Percentiles rank a stretch among this genome's conserved stretches.
phyloP scores from a whole-genome alignment of 2,113 vertebrate genomes.

The Nothocercus julius region DNA sequence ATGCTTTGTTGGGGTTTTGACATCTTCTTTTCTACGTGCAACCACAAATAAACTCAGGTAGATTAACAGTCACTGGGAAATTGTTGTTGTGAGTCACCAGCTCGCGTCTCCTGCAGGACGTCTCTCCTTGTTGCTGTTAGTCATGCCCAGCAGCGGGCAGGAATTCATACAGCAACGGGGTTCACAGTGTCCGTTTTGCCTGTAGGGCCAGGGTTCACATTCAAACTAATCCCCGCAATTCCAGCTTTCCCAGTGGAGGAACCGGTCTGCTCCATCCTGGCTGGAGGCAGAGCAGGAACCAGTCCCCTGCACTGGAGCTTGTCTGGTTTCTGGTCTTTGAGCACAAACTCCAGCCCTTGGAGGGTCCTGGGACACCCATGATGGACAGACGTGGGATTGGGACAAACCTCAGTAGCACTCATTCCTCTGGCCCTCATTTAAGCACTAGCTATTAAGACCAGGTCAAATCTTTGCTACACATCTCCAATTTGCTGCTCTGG shows the following conservation, averaged over 20 bases:
- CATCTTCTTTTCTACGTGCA: conserved; percentile 47
- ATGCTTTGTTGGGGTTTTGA: conserved; percentile 64
- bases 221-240: background rate
- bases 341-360: background rate
- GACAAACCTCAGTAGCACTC: background rate
- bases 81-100: conserved; percentile 55
- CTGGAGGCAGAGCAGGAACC: background rate
- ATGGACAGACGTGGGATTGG: rapidly evolving
- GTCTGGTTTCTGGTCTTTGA: background rate
- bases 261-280: rapidly evolving
- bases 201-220: rapidly evolving
- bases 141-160: background rate
- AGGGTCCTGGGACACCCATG: rapidly evolving
- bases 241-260: background rate
- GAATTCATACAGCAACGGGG: background rate
- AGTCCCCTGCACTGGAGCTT: rapidly evolving
- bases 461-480: background rate
- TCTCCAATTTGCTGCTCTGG: background rate
- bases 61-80: conserved; percentile 57
- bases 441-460: background rate
- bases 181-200: rapidly evolving
- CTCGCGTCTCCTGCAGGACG: conserved; percentile 7
- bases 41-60: conserved; percentile 70
- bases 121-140: background rate
- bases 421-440: background rate